Conservation (phyloP, 2,113 vertebrate species). For the Seriola dumerili region DNA sequence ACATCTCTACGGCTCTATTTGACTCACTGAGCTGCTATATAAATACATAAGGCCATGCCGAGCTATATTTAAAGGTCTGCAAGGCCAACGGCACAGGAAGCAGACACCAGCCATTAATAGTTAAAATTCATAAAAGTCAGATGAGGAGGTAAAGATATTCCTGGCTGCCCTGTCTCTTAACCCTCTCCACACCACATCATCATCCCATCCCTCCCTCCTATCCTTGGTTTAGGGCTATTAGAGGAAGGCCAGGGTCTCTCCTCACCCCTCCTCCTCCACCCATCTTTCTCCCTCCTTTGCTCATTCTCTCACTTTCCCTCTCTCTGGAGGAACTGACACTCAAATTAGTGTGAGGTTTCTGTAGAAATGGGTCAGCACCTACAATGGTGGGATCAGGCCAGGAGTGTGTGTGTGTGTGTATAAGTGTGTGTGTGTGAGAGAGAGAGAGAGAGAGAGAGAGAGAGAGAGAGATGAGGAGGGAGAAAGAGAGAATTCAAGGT, state of each 20-base stretch:
- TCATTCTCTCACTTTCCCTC: slow-evolving; percentile 57
- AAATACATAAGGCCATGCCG: slow-evolving; percentile 78
- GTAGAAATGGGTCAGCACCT: slow-evolving; percentile 81
- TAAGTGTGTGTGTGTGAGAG: neutral
- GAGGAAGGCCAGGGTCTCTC: slow-evolving; percentile 46
- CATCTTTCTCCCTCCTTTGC: slow-evolving; percentile 52
- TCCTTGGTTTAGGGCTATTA: slow-evolving; percentile 71
- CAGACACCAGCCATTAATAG: slow-evolving; percentile 82
- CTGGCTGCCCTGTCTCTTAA: slow-evolving; percentile 68
- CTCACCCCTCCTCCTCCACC: slow-evolving; percentile 16
- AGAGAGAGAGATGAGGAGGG: slow-evolving; percentile 6
- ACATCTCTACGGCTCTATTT: slow-evolving; percentile 77
- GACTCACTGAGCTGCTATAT: slow-evolving; percentile 74
- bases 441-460: neutral
- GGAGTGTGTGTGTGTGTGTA: slow-evolving; percentile 49
- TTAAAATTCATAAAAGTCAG: slow-evolving; percentile 89
- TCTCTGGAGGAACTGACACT: slow-evolving; percentile 75
- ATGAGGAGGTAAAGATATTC: slow-evolving; percentile 86
- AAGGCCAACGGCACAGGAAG: slow-evolving; percentile 68
- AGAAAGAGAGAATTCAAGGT: slow-evolving; percentile 29
- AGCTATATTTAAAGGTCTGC: slow-evolving; percentile 77
- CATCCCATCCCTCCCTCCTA: slow-evolving; percentile 18
- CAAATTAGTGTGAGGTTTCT: slow-evolving; percentile 79
- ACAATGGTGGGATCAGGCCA: slow-evolving; percentile 65
- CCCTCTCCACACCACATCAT: slow-evolving; percentile 44